Base-by-base conservation (phyloP, 2,797 vertebrate genomes). In the Eleutherodactylus coqui region DNA sequence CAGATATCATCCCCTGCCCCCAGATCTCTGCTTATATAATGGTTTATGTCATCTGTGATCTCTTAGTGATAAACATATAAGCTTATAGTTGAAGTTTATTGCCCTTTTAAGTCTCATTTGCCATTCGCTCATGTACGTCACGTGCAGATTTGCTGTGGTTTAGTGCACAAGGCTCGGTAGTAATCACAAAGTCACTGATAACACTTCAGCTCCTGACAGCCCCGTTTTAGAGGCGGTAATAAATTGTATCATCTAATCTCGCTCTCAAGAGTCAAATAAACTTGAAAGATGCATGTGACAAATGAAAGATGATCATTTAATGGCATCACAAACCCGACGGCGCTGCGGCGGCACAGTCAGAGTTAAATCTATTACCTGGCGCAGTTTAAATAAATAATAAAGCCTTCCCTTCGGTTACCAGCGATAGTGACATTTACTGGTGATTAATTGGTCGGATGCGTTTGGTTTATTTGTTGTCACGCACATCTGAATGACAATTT, bases 211-310 rank as follows among this genome's bases (percentile, higher is more conserved):
- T 80, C 75, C 81, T 79, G 85, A 83, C 80, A 87, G 85, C 72
- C 27, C n/a, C 79, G 47, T 83, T 87, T 83, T 87, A 83, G 62
- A n/a, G 80, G 49, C 4, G 24, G 85, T 70, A 55, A 78, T 87
- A 87, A 87, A 87, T 87, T 82, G 80, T 83, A 79, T 73, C 75
- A 78, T 87, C 85, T 87, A 87, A 83, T 87, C 85, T 87, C 51
- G n/a, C 75, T 86, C 84, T 83, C 80, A 83, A 77, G 85, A 83
- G 80, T 83, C 80, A 87, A 79, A 87, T 79, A 87, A 87, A 87
- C 49, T 79, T 87, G 80, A 87, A 87, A 72, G 73, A 83, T 78
- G 80, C 49, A 49, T 72, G 73, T 78, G 80, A 83, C 79, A 86
- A 86, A 60, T 75, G 70, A 58, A 75, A 86, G 78, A 81, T 51